A percentile compares a stretch with the other conserved stretches of the same genome.
Conservation (phyloP, 2,797 vertebrate genomes). For the Takifugu ocellatus region DNA sequence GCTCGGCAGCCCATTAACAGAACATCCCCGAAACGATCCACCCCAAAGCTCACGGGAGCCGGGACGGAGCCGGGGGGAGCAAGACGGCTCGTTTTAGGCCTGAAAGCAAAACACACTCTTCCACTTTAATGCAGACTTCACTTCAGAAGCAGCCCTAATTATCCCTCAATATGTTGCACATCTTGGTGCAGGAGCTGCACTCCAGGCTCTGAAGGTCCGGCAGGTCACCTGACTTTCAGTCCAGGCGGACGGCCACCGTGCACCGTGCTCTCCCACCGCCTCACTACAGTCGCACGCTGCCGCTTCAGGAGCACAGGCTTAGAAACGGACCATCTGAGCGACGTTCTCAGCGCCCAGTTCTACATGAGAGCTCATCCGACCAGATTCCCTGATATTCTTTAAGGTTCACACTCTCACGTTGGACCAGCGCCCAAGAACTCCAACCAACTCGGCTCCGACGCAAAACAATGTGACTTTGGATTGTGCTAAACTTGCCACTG, state of each 20-base stretch:
- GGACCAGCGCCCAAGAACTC: background rate
- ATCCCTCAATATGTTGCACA: too few species aligned
- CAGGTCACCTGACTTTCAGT: too few species aligned
- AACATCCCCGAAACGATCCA: constrained; percentile 8
- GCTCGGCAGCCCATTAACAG: constrained; percentile 32
- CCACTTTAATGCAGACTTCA: background rate
- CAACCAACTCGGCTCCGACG: background rate
- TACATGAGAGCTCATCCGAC: too few species aligned
- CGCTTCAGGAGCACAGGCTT: too few species aligned
- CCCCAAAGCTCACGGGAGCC: constrained; percentile 9
- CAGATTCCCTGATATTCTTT: too few species aligned
- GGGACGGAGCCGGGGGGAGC: constrained; percentile 11
- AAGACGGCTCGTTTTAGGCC: constrained; percentile 15
- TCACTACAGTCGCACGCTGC: too few species aligned
- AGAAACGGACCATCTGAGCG: too few species aligned
- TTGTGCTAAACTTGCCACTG: background rate
- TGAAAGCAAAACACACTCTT: background rate
- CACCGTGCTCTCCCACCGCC: too few species aligned
- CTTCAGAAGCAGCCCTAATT: background rate
- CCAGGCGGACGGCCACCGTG: too few species aligned
- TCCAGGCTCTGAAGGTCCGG: too few species aligned
- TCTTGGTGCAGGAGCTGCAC: too few species aligned
- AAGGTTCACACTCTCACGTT: background rate
- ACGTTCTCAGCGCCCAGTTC: too few species aligned
- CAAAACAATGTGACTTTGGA: background rate